Evolutionary conservation across 2,888 invertebrate genomes (phyloP).

Genomic region (Minunthozetes semirufus): DNA sequence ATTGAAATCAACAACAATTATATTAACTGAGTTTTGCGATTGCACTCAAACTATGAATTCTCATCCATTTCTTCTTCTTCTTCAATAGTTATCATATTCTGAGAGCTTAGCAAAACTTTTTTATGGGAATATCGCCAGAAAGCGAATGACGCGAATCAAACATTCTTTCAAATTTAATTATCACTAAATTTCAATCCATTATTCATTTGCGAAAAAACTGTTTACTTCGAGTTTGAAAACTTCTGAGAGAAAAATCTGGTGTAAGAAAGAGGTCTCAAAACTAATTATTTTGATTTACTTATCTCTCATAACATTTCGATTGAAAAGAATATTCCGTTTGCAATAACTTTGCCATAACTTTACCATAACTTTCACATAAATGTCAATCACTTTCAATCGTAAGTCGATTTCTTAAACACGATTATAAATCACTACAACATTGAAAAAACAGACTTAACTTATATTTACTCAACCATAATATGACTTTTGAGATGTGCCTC

Average conservation of each 20-base stretch:
- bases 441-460: conserved; percentile 14
- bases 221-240: background rate
- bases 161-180: conserved; percentile 6
- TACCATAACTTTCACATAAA: conserved; percentile 1
- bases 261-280: background rate
- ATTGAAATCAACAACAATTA: conserved; percentile 20
- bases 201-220: background rate
- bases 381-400: conserved; percentile 12
- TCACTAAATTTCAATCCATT: background rate
- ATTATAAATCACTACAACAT: conserved; percentile 1
- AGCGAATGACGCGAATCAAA: conserved; percentile 1
- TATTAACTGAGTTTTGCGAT: conserved; percentile 16
- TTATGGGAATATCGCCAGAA: conserved; percentile 23
- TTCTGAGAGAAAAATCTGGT: background rate
- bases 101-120: background rate
- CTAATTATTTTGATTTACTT: conserved; percentile 16
- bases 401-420: background rate
- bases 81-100: background rate
- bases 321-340: background rate
- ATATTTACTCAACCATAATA: conserved; percentile 13
- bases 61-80: background rate
- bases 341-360: background rate
- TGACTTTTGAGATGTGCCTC: background rate
- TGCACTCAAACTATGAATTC: too few relatives aligned
- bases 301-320: background rate